Base-by-base conservation (phyloP, 2,113 vertebrate species). In the Oreochromis niloticus region DNA sequence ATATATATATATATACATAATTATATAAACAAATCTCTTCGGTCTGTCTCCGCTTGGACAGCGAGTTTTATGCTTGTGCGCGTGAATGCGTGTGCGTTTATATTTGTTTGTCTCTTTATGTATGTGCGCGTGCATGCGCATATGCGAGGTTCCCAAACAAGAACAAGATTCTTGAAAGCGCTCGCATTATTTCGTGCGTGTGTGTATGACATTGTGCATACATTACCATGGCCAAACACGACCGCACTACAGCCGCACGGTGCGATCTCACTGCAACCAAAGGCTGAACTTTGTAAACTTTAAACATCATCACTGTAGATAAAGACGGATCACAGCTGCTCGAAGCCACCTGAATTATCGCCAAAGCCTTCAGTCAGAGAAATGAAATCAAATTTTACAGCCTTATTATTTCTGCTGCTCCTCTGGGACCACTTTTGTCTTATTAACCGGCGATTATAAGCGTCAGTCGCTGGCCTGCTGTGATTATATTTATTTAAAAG, bases 131-230 rank as follows among this genome's bases (percentile, higher is more conserved):
- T 46, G 68, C 34, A 17, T 32, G 56, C 39, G n/a, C 34, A 66
- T 54, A 11, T 27, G 57, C 17, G 8, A 82, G 80, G 10, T 66
- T 63, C 75, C 61, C 78, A 83, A 85, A 87, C 80, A 73, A 89
- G 56, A 88, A 81, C 81, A 81, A 71, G 34, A 82, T 63, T 89
- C 55, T 85, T 56, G 48, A 80, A 93, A 85, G 88, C 86, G 61
- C 81, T 90, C 85, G 61, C 61, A 83, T 78, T 80, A 68, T 91
- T 83, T 39, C 22, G 79, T 41, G 88, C 68, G 81, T 24, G 87
- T 88, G 86, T 84, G 71, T 66, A 6, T 90, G 71, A 7, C 73
- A 80, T 87, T 84, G 85, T 79, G 85, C 87, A 56, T 7, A 75
- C 80, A 81, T 85, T 52, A 39, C 16, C 86, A 14, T 32, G 55